Evolutionary conservation across 2,888 invertebrate species (phyloP).

Genomic region (Agriopis aurantiaria): DNA sequence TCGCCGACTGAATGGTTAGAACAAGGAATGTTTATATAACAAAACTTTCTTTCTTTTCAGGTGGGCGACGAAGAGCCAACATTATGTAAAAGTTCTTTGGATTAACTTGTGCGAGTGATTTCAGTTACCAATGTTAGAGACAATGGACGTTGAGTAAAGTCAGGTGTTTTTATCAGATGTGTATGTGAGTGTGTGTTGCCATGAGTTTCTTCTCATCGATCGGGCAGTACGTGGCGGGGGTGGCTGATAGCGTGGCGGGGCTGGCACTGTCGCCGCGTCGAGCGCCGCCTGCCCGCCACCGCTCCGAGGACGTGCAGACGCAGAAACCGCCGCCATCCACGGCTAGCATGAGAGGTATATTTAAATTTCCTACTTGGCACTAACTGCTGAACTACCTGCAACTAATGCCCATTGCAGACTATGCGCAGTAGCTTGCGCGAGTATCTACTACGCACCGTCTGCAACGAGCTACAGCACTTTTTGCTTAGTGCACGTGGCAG

Average conservation of each 20-base stretch:
- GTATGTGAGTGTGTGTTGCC: conserved; percentile 47
- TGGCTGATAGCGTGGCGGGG: conserved; percentile 94
- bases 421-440: too few species aligned
- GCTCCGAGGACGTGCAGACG: conserved; percentile 84
- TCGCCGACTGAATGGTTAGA: conserved; percentile 13
- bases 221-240: conserved; percentile 94
- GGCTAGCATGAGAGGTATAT: conserved; percentile 73
- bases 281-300: conserved; percentile 89
- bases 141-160: conserved; percentile 33
- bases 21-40: conserved; percentile 28
- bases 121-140: conserved; percentile 16
- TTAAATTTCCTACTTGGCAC: not conserved
- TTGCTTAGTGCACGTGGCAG: too few species aligned
- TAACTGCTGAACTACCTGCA: too few species aligned
- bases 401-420: too few species aligned
- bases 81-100: conserved; percentile 32
- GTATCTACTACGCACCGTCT: too few species aligned
- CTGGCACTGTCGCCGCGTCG: conserved; percentile 91
- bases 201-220: conserved; percentile 96
- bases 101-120: conserved; percentile 10
- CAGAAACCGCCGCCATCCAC: conserved; percentile 75
- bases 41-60: conserved; percentile 40
- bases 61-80: conserved; percentile 29
- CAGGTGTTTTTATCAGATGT: conserved; percentile 12
- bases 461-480: too few species aligned